phyloP scores from a whole-genome alignment of 2,888 invertebrate species.

The Thereva unica region DNA sequence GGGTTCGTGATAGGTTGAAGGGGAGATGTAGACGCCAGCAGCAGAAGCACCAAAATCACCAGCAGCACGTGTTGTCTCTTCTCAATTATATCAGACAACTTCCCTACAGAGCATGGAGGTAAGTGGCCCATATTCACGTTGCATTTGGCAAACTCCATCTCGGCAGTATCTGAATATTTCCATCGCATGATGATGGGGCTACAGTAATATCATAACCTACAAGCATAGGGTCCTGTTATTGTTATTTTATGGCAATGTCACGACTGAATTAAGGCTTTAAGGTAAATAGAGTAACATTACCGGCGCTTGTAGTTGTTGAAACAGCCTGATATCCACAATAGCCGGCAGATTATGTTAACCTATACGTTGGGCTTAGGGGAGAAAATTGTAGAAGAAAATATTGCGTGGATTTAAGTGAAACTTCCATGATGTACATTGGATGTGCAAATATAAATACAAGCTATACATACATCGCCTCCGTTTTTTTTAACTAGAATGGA shows the following conservation, averaged over 20 bases:
- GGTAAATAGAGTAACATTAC: constrained; percentile 16
- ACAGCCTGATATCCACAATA: background rate
- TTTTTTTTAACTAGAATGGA: too few relatives aligned
- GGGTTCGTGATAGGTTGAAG: too few relatives aligned
- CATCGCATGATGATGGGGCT: constrained; percentile 18
- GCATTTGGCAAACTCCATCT: constrained; percentile 14
- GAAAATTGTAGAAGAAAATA: too few relatives aligned
- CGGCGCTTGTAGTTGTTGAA: background rate
- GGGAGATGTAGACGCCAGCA: too few relatives aligned
- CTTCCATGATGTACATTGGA: too few relatives aligned
- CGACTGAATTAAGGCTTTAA: constrained; percentile 21
- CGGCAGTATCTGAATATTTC: constrained; percentile 12
- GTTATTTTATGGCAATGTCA: constrained; percentile 7
- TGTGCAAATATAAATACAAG: too few relatives aligned
- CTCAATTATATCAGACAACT: constrained; percentile 25
- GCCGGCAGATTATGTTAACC: too few relatives aligned
- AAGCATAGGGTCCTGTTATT: constrained; percentile 14
- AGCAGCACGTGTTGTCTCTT: constrained; percentile 20
- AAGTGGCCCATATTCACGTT: constrained; percentile 22
- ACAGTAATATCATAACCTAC: constrained; percentile 10
- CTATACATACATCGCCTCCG: too few relatives aligned
- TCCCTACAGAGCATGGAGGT: background rate
- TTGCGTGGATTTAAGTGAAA: too few relatives aligned
- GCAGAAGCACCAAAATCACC: background rate
- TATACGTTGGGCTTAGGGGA: too few relatives aligned